Base-by-base conservation (phyloP, 2,797 vertebrate species). In the Peromyscus melanophrys region DNA sequence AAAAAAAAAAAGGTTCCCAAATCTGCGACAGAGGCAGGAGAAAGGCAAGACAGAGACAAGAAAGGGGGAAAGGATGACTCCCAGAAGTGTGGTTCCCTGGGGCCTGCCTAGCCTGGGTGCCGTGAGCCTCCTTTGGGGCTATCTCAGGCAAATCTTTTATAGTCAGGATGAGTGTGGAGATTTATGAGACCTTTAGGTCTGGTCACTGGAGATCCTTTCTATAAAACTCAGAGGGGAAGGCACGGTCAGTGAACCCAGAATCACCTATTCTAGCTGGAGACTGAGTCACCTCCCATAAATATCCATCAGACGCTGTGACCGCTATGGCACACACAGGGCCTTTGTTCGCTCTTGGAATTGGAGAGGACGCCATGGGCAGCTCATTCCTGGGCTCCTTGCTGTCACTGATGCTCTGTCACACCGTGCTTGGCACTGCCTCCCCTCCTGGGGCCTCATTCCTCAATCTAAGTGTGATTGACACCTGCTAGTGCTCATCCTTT, bases 301-400 rank as follows among this genome's bases (percentile, higher is more conserved):
- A 94, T 77, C 86, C 1, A 57, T 49, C 49, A 97, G 95, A 96
- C 81, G 96, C 80, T 87, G 86, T 92, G 75, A 97, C 85, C 92
- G 76, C 90, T 75, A 4, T 87, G 52, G 67, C 81, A 69, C 52
- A 27, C 59, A 83, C 19, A 77, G 61, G 27, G 61, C 43, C 67
- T 89, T 55, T 37, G 55, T 46, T 46, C 9, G 49, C 13, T 88
- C 61, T 29, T 55, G 82, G 88, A 40, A n/a, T 49, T 34, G 63
- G 69, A 40, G 52, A 43, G 89, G 92, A 84, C 17, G 16, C 29
- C 7, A n/a, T 13, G 34, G 55, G 63, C 43, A 84, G 61, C 16
- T 1, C 49, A 34, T 46, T 63, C 17, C 61, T 17, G 17, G n/a
- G 25, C 12, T 92, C 63, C 75, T 94, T 31, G 21, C 43, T 52